phyloP scores from a whole-genome alignment of 2,113 vertebrate species.

The Pteropus alecto region DNA sequence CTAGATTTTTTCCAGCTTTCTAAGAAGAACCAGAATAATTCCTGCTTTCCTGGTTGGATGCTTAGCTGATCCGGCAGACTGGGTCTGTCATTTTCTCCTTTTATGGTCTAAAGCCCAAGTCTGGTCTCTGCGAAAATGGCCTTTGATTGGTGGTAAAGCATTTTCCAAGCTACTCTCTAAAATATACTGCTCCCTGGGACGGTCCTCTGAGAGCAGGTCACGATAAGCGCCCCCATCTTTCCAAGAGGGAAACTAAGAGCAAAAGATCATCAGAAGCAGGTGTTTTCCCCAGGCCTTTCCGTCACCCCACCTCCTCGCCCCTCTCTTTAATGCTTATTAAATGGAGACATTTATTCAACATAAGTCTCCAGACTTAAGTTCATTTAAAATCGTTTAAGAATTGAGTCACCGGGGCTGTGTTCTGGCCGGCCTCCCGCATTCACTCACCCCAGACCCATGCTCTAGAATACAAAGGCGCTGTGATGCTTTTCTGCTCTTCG shows the following conservation, averaged over 20 bases:
- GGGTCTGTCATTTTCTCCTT: slow-evolving; percentile 22
- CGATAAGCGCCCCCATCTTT: neutral
- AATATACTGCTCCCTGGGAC: neutral
- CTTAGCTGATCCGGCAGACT: neutral
- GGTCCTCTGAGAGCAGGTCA: neutral
- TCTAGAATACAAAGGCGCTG: slow-evolving; percentile 35
- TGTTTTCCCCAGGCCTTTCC: neutral
- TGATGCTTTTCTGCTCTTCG: slow-evolving; percentile 50
- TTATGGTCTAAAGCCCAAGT: neutral
- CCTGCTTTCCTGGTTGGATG: neutral
- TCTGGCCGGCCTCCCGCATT: slow-evolving; percentile 42
- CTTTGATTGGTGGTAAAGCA: neutral
- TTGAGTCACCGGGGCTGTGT: slow-evolving; percentile 19
- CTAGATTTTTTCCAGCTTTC: neutral
- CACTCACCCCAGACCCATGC: slow-evolving; percentile 3
- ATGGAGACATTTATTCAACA: slow-evolving; percentile 39
- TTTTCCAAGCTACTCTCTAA: slow-evolving; percentile 27
- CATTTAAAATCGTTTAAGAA: slow-evolving; percentile 64
- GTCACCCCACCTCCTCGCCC: neutral
- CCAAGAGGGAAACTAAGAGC: neutral
- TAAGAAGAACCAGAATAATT: slow-evolving; percentile 10
- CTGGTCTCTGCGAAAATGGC: neutral
- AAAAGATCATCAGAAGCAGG: neutral
- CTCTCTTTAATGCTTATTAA: slow-evolving; percentile 45
- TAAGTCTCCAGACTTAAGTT: slow-evolving; percentile 38